These are phyloP conservation scores for Pilophorus perplexus DNA, from an alignment of 2,888 invertebrate species.

Conservation along the genomic window DNA sequence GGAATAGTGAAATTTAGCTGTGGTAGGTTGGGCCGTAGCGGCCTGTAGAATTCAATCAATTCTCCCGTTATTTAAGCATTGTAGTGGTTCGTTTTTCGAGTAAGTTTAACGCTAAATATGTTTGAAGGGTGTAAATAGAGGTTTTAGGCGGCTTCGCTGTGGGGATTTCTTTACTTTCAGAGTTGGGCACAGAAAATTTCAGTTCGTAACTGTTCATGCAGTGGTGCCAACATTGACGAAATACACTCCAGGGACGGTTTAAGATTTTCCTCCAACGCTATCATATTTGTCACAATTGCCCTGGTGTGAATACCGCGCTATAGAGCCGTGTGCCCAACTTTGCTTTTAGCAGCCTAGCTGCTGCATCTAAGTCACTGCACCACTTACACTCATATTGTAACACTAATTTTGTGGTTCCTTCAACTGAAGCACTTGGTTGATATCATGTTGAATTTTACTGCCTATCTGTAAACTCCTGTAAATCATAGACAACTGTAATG, in stretches of 20 bases:
- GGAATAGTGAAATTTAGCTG: background rate
- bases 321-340: no score
- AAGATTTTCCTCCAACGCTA: no score
- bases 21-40: background rate
- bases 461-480: constrained; percentile 24
- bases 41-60: no score
- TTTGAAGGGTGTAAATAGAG: no score
- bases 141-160: background rate
- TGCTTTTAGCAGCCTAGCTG: constrained; percentile 9
- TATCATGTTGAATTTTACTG: constrained; percentile 26
- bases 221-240: no score
- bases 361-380: constrained; percentile 34
- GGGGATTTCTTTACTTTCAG: background rate
- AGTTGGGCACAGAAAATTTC: no score
- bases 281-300: no score
- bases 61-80: no score
- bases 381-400: constrained; percentile 11
- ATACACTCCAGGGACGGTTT: no score
- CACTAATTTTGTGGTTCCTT: constrained; percentile 27
- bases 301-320: constrained; percentile 15
- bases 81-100: constrained; percentile 10
- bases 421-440: constrained; percentile 14
- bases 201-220: no score
- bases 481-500: constrained; percentile 14
- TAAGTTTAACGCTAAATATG: no score